A percentile compares a stretch with the other conserved stretches of the same genome.
These are phyloP conservation scores for Doryteuthis pealeii DNA, from an alignment of 1,140 invertebrate genomes.

Conservation along the genomic window DNA sequence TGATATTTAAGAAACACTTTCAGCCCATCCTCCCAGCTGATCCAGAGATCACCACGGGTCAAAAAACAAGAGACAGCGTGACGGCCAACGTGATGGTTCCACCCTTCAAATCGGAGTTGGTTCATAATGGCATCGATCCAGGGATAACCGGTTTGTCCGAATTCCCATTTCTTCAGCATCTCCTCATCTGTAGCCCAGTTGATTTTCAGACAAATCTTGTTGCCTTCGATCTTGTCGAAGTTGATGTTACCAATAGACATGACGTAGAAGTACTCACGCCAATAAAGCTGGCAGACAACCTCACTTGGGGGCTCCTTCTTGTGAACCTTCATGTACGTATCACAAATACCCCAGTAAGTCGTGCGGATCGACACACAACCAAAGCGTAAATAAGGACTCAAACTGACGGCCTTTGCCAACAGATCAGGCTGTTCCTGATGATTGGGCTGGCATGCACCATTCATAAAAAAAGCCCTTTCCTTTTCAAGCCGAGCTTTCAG, in stretches of 20 bases:
- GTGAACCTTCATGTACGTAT: constrained; percentile 35
- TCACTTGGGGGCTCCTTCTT: constrained; percentile 70
- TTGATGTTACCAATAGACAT: constrained; percentile 84
- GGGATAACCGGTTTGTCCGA: constrained; percentile 56
- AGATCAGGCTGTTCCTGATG: constrained; percentile 70
- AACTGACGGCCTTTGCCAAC: constrained; percentile 68
- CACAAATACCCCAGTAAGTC: constrained; percentile 51
- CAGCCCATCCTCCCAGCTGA: constrained; percentile 72
- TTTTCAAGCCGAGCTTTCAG: constrained; percentile 37
- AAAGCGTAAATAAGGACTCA: constrained; percentile 69
- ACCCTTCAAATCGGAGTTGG: constrained; percentile 69
- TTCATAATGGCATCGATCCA: constrained; percentile 70
- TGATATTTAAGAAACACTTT: constrained; percentile 65
- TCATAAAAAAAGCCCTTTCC: constrained; percentile 50
- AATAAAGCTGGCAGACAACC: constrained; percentile 82
- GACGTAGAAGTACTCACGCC: constrained; percentile 91
- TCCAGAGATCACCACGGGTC: constrained; percentile 74
- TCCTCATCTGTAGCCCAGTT: constrained; percentile 85
- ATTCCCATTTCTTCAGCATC: constrained; percentile 78
- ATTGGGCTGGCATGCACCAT: constrained; percentile 69
- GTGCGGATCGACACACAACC: constrained; percentile 61
- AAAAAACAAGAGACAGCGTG: constrained; percentile 75
- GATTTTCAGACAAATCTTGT: constrained; percentile 89
- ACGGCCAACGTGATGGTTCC: constrained; percentile 73
- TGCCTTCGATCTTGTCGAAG: constrained; percentile 84